Evolutionary conservation across 2,797 vertebrate species (phyloP), one percentile per base, ranked within the genome.

Genomic region (Sternarchorhynchus goeldii): DNA sequence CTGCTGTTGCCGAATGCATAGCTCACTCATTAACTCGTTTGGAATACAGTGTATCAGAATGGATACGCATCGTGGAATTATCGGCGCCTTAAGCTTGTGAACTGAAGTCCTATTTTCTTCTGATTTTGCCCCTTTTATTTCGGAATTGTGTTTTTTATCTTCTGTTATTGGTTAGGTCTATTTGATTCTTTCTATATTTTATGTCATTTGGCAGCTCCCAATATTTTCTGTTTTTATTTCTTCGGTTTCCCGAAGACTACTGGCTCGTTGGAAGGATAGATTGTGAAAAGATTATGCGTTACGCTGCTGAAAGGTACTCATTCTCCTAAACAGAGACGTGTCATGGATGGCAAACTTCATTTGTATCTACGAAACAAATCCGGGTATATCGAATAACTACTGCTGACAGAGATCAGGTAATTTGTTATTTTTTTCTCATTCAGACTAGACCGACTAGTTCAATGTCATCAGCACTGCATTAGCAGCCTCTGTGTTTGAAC

Each of bases 321-420:
- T 78, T 84, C 88, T 88, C 87, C 85, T 85, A 85, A 86, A 88
- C 90, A 90, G 91, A 93, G 89, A 92, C 91, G 91, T 91, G 91
- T 88, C 90, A 94, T 93, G 92, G 92, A 93, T 93, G 91, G 90
- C 85, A 92, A 93, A 94, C 91, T 94, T 93, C 88, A 91, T 90
- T 90, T 92, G 90, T 89, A 89, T 90, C 92, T 89, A 88, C 89
- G 89, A 88, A 92, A 88, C 89, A 88, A 89, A 90, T 88, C 91
- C 89, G 89, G 90, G 89, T 92, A 92, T 90, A 92, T 91, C 87
- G 83, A 93, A 90, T 94, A 93, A 94, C 92, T 92, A 87, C 92
- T 90, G 91, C 91, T 93, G 90, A 91, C 92, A 92, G 88, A 91
- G 93, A 93, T 85, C 90, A 94, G 93, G 93, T 94, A 92, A 84